These are phyloP conservation scores for Phalera bucephala DNA, from an alignment of 2,888 invertebrate genomes.

Conservation along the genomic window DNA sequence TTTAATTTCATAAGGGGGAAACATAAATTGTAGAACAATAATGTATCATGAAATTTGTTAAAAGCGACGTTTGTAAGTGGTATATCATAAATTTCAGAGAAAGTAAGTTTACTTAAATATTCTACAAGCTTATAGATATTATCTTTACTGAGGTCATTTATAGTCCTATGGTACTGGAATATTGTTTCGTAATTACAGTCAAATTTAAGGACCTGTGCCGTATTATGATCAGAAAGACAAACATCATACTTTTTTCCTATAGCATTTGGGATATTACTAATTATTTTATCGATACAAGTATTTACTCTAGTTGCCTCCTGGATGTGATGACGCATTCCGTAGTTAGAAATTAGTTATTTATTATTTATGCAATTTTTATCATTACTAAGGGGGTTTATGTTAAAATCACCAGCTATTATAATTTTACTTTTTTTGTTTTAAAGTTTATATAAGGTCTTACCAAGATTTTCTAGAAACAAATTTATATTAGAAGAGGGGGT, in stretches of 20 bases:
- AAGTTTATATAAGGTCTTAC: neutral
- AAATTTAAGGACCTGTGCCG: too few species aligned
- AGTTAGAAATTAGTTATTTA: conserved; percentile 1
- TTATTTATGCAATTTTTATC: neutral
- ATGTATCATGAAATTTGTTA: too few species aligned
- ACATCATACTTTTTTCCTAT: too few species aligned
- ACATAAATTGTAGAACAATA: neutral
- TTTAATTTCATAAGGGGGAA: conserved; percentile 3
- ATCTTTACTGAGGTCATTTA: conserved; percentile 1
- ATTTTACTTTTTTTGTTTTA: neutral
- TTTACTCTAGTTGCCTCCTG: neutral
- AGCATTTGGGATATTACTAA: too few species aligned
- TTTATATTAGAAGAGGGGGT: conserved; percentile 1
- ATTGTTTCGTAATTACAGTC: too few species aligned
- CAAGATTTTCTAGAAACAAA: neutral
- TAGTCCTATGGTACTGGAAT: neutral
- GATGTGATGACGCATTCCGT: too few species aligned
- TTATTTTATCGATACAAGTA: conserved; percentile 4
- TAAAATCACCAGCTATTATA: neutral
- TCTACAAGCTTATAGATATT: neutral
- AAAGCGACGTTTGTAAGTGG: too few species aligned
- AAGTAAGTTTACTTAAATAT: too few species aligned
- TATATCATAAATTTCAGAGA: too few species aligned
- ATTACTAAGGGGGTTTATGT: neutral
- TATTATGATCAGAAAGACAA: too few species aligned